Evolutionary conservation across 2,888 invertebrate genomes (phyloP).

Genomic region (Oxycera nigricornis): DNA sequence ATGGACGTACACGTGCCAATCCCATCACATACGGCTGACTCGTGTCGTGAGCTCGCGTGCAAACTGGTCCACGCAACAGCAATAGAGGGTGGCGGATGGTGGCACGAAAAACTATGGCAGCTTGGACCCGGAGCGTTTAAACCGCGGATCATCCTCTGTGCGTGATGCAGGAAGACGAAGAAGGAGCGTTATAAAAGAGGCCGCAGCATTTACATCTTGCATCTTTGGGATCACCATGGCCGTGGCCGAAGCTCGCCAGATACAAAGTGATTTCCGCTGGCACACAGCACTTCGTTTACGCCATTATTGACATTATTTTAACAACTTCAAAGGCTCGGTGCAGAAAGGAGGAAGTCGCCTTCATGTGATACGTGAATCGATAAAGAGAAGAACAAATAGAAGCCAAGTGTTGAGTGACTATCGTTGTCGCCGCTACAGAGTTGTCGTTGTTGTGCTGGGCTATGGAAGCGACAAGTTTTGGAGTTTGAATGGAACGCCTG

Average conservation of each 20-base stretch:
- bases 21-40: conserved; percentile 5
- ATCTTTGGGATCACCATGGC: background rate
- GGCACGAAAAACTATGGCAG: background rate
- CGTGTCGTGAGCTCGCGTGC: background rate
- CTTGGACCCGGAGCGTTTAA: background rate
- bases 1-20: conserved; percentile 35
- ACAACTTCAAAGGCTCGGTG: conserved; percentile 9
- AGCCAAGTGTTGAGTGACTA: background rate
- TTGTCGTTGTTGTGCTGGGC: too few species aligned
- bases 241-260: background rate
- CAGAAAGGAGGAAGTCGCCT: background rate
- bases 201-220: background rate
- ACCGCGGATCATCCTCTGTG: background rate
- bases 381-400: conserved; percentile 16
- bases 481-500: too few species aligned
- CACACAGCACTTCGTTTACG: background rate
- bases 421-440: background rate
- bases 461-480: too few species aligned
- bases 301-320: background rate
- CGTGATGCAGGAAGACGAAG: background rate
- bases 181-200: background rate
- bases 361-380: background rate
- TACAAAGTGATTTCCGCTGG: conserved; percentile 9
- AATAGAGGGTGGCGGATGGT: background rate
- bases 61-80: background rate